phyloP scores from a whole-genome alignment of 2,888 invertebrate genomes.

The Ligdia adustata region DNA sequence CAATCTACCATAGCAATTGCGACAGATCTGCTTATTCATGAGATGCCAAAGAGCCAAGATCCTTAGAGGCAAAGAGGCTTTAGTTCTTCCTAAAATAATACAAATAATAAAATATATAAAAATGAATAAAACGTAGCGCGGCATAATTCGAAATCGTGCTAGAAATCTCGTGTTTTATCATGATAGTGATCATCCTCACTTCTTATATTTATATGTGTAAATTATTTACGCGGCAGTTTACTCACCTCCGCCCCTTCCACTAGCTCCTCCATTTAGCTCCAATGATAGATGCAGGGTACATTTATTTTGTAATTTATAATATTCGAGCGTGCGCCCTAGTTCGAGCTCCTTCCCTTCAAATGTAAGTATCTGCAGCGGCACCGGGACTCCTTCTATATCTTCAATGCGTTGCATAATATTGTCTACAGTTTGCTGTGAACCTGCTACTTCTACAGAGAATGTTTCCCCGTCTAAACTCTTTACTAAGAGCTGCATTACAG shows the following conservation, averaged over 20 bases:
- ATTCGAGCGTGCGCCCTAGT: slow-evolving; percentile 2
- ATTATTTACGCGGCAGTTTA: too few species aligned
- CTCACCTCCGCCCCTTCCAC: too few species aligned
- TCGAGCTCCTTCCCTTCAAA: slow-evolving; percentile 24
- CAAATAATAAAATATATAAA: too few species aligned
- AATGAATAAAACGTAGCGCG: too few species aligned
- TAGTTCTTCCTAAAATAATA: not conserved
- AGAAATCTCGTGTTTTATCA: too few species aligned
- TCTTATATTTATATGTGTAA: too few species aligned
- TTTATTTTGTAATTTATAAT: slow-evolving; percentile 20
- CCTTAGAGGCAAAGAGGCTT: not conserved
- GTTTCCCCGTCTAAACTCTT: slow-evolving; percentile 19
- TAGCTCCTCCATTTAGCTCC: slow-evolving; percentile 17
- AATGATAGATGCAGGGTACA: slow-evolving; percentile 25
- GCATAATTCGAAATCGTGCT: too few species aligned
- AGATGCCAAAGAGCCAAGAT: slow-evolving; percentile 3
- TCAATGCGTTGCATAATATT: slow-evolving; percentile 19
- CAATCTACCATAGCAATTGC: slow-evolving; percentile 19
- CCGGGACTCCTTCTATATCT: slow-evolving; percentile 24
- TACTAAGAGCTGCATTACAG: slow-evolving; percentile 26
- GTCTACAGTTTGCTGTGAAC: slow-evolving; percentile 7
- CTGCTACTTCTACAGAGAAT: slow-evolving; percentile 12
- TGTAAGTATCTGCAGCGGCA: slow-evolving; percentile 19
- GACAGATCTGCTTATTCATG: slow-evolving; percentile 15
- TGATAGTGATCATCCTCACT: too few species aligned